Conservation (phyloP, 2,888 invertebrate genomes). For the Hoplodrina ambigua region DNA sequence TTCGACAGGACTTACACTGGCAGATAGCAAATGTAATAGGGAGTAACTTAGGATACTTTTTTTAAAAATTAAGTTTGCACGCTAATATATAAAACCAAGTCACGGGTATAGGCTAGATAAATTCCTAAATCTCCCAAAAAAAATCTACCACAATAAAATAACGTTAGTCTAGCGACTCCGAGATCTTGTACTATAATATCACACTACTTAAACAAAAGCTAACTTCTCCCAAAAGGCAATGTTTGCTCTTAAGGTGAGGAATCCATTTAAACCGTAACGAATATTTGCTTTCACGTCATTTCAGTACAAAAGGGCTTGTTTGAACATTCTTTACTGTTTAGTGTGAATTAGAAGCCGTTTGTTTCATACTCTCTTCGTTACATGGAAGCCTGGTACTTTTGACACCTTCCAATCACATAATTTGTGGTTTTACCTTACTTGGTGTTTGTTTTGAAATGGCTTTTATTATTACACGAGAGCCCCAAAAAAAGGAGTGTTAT, state of each 20-base stretch:
- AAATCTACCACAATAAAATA: no score
- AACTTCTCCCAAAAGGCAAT: conserved; percentile 30
- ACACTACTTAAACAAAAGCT: conserved; percentile 26
- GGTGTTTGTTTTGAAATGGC: background rate
- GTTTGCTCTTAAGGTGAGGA: conserved; percentile 35
- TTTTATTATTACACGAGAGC: background rate
- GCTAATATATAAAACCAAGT: no score
- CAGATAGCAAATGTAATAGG: no score
- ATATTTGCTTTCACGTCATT: conserved; percentile 36
- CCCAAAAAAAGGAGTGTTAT: no score
- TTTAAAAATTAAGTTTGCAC: no score
- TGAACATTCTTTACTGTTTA: conserved; percentile 31
- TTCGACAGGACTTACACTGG: no score
- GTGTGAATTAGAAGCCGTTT: conserved; percentile 50
- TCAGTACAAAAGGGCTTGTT: conserved; percentile 49
- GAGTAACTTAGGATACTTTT: no score
- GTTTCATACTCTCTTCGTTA: conserved; percentile 7
- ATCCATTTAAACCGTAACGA: conserved; percentile 28
- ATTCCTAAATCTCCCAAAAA: no score
- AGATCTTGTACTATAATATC: background rate
- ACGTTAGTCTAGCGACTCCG: background rate
- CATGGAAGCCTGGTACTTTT: conserved; percentile 43
- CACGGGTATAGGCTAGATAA: no score
- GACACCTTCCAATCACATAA: conserved; percentile 25
- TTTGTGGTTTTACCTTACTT: conserved; percentile 10